These are phyloP conservation scores for Choloepus hoffmanni DNA, from an alignment of 2,113 vertebrate species.

Conservation along the genomic window DNA sequence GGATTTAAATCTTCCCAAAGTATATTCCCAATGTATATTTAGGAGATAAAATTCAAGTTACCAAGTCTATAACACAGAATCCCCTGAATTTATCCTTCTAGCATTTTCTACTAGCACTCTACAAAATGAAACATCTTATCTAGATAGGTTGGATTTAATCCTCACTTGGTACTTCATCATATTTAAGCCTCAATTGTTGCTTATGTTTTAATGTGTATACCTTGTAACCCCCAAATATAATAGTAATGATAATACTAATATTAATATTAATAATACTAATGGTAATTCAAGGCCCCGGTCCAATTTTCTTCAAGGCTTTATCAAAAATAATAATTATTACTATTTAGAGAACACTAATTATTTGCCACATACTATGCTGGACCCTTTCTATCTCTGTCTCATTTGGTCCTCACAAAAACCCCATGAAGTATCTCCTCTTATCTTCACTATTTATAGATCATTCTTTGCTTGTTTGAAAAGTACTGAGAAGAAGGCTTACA, in stretches of 20 bases:
- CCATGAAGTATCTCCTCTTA: neutral
- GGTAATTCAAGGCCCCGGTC: neutral
- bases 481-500: neutral
- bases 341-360: neutral
- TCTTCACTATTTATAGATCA: neutral
- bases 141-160: neutral
- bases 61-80: neutral
- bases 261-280: neutral
- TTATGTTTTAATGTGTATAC: slow-evolving; percentile 2
- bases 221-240: neutral
- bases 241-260: slow-evolving; percentile 7
- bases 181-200: neutral
- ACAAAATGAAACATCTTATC: slow-evolving; percentile 11
- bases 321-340: neutral
- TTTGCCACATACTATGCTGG: neutral
- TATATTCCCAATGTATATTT: neutral
- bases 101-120: neutral
- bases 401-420: neutral
- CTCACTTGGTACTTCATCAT: neutral
- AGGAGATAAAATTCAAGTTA: neutral
- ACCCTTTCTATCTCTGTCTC: neutral
- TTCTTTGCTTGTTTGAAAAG: neutral
- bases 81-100: neutral
- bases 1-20: neutral
- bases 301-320: slow-evolving; percentile 13